Evolutionary conservation across 2,113 vertebrate species (phyloP), one percentile per base, ranked within the genome.

Genomic region (Buteo buteo): DNA sequence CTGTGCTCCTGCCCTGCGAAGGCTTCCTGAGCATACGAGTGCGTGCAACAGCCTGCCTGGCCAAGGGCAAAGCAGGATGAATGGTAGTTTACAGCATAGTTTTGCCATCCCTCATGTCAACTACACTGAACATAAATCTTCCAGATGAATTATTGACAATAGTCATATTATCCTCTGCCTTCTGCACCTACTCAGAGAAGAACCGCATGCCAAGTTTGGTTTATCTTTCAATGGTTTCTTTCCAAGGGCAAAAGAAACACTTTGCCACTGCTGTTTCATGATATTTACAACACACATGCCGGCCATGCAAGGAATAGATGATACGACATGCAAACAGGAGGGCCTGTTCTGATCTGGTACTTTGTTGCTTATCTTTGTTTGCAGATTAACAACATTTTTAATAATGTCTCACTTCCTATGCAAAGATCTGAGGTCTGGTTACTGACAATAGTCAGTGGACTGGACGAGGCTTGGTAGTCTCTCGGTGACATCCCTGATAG

Each of bases 261-360:
- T 79, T 71, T 52, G 50, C 50, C 8, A 5, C 45, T 50, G 34
- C 32, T 45, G 2, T 74, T 83, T 83, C 73, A 32, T 71, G 13
- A 4, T 54, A 38, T 28, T 76, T 87, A 26, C 32, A 52, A 20
- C 24, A 90, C 28, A 18, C 2, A 0, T 31, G 36, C 25, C 1
- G 0, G 42, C 29, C 26, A 20, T 9, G 19, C 19, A 62, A 93
- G 52, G 34, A 67, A 76, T 45, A 69, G 21, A 55, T 4, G 2
- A 36, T 54, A 58, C 71, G 16, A 67, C 0, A 0, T 44, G 58
- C 34, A 45, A 44, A 67, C 1, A 2, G 2, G 7, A 77, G 17
- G 11, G 25, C 10, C 28, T 64, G 16, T 52, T 85, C 47, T 57
- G 36, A 52, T 86, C 71, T 62, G 10, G 6, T 83, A 18, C 15